Evolutionary conservation across 2,888 invertebrate genomes (phyloP).

Genomic region (Troides oblongomaculatus): DNA sequence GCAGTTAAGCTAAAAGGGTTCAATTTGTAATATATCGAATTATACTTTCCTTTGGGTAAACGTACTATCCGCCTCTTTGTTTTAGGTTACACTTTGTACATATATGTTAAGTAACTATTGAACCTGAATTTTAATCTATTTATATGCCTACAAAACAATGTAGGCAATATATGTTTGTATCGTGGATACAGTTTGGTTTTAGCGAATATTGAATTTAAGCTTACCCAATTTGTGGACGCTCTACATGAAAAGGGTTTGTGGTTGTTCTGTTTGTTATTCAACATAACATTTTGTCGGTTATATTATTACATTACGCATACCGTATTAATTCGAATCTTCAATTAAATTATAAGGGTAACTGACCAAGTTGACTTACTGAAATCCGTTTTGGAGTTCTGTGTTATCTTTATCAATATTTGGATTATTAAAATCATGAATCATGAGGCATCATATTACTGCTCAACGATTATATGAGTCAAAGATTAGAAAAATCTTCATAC

Average conservation of each 20-base stretch:
- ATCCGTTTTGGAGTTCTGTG: too few relatives aligned
- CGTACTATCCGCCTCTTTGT: not conserved
- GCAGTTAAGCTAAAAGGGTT: too few relatives aligned
- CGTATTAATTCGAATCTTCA: not conserved
- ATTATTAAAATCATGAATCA: too few relatives aligned
- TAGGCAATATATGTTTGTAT: not conserved
- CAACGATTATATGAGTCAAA: too few relatives aligned
- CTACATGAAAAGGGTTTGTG: slow-evolving; percentile 16
- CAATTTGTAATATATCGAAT: too few relatives aligned
- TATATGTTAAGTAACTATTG: not conserved
- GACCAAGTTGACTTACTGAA: not conserved
- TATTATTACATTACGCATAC: not conserved
- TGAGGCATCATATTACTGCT: too few relatives aligned
- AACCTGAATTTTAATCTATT: not conserved
- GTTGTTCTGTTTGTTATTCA: slow-evolving; percentile 7
- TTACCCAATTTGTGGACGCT: slow-evolving; percentile 18
- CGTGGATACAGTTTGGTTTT: slow-evolving; percentile 1
- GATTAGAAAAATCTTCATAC: too few relatives aligned
- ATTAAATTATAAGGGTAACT: not conserved
- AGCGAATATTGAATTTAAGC: slow-evolving; percentile 18
- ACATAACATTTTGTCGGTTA: slow-evolving; percentile 2
- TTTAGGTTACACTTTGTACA: not conserved
- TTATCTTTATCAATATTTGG: not conserved
- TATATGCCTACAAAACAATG: not conserved
- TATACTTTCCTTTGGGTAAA: too few relatives aligned